A percentile compares a stretch with the other conserved stretches of the same genome.
Evolutionary conservation across 2,888 invertebrate genomes (phyloP).

Genomic region (Campopleginae sp.): DNA sequence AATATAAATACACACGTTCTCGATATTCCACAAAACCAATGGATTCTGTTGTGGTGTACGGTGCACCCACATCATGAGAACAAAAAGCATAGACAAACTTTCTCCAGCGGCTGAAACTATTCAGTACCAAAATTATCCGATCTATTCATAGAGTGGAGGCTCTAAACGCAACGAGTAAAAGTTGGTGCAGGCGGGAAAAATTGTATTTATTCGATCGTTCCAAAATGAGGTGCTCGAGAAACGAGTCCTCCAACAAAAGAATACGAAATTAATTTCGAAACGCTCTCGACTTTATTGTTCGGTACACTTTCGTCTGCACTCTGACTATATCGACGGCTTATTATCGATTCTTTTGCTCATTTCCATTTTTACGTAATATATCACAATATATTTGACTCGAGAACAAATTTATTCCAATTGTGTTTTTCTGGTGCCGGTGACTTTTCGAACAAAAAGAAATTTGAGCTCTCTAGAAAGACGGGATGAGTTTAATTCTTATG

Average conservation of each 20-base stretch:
- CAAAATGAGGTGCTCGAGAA: not conserved
- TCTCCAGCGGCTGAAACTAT: slow-evolving; percentile 9
- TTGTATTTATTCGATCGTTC: not conserved
- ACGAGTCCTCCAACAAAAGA: slow-evolving; percentile 11
- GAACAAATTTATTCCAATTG: slow-evolving; percentile 5
- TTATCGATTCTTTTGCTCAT: slow-evolving; percentile 1
- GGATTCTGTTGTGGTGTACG: not conserved
- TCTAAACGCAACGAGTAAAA: not conserved
- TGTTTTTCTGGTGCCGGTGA: not conserved
- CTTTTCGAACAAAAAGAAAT: not conserved
- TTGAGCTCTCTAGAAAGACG: not conserved
- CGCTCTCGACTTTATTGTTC: not conserved
- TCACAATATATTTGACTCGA: not conserved
- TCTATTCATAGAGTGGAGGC: not conserved
- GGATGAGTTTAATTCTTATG: not conserved
- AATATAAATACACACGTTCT: slow-evolving; percentile 16
- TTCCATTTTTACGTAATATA: slow-evolving; percentile 18
- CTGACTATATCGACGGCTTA: slow-evolving; percentile 2
- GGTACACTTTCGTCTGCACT: not conserved
- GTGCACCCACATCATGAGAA: slow-evolving; percentile 22
- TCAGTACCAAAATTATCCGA: slow-evolving; percentile 4
- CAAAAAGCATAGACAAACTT: slow-evolving; percentile 15
- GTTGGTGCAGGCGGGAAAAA: slow-evolving; percentile 31
- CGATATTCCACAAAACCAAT: slow-evolving; percentile 14
- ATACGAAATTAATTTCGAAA: slow-evolving; percentile 12